Conservation (phyloP, 1,140 invertebrate genomes). For the Glossosoma conforme region DNA sequence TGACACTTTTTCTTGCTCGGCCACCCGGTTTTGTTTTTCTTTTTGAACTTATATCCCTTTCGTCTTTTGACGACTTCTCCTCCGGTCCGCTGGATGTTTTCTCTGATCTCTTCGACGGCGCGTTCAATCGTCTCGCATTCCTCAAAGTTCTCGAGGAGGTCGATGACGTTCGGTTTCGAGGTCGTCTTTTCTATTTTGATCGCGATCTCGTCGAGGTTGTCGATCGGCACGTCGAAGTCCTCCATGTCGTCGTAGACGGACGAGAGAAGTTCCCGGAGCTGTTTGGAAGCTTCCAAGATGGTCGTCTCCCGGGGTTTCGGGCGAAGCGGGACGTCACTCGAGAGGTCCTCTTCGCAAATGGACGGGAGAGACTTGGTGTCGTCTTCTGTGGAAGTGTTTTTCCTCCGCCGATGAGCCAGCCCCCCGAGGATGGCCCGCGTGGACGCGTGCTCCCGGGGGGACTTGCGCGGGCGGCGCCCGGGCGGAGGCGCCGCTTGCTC, state of each 20-base stretch:
- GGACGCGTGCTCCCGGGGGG: slow-evolving; percentile 77
- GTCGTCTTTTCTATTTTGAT: slow-evolving; percentile 16
- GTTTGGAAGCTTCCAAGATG: slow-evolving; percentile 38
- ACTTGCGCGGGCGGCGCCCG: slow-evolving; percentile 65
- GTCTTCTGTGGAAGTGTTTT: slow-evolving; percentile 37
- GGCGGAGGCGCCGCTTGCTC: slow-evolving; percentile 8
- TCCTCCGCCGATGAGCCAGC: slow-evolving; percentile 53
- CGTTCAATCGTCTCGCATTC: slow-evolving; percentile 20
- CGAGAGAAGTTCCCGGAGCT: slow-evolving; percentile 43
- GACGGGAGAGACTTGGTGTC: slow-evolving; percentile 44
- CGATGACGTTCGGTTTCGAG: slow-evolving; percentile 14
- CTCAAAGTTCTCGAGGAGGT: slow-evolving; percentile 22
- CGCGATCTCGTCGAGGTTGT: slow-evolving; percentile 36
- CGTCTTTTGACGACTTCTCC: slow-evolving; percentile 15
- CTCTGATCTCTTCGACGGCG: slow-evolving; percentile 38
- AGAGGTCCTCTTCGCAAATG: slow-evolving; percentile 38
- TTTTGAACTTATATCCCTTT: slow-evolving; percentile 43
- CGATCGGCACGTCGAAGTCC: slow-evolving; percentile 42
- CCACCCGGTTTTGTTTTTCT: slow-evolving; percentile 50
- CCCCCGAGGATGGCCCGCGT: slow-evolving; percentile 75
- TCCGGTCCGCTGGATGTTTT: slow-evolving; percentile 16
- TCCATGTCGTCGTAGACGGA: slow-evolving; percentile 44
- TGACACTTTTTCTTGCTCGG: slow-evolving; percentile 44
- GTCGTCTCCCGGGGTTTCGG: slow-evolving; percentile 35
- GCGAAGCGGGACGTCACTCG: slow-evolving; percentile 40